Base-by-base conservation (phyloP, 2,113 vertebrate genomes). In the Tenebrosternarchus preto region DNA sequence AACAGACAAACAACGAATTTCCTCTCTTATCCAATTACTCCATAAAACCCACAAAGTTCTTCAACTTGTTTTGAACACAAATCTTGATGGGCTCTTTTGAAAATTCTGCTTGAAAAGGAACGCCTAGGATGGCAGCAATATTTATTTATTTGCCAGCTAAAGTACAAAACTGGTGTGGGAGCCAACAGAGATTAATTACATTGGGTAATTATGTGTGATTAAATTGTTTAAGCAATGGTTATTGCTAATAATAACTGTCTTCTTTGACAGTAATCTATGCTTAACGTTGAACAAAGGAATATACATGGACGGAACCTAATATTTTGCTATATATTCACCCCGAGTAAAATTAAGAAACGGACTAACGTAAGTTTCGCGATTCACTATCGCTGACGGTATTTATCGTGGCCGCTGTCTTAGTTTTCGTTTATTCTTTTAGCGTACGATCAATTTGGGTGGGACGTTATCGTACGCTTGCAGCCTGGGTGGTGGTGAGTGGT, bases 401-500 rank as follows among this genome's bases (percentile, higher is more conserved):
- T 59, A 1, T 0, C 3, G 6, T 11, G n/a, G 20, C n/a, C 16
- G 17, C 31, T 1, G 20, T 4, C 2, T 3, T 12, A 0, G 0
- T 5, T n/a, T 6, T 15, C 9, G 0, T 17, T n/a, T 66, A 39
- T 70, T 3, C 46, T 73, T 1, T 4, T 57, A 9, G 0, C 70
- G 78, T 73, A 57, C 6, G 15, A 55, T 6, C 7, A 0, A 15
- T 17, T 19, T 73, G 46, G 70, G 71, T n/a, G 83, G 20, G 66
- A 36, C 11, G 78, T 57, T 78, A 67, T 76, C 57, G 43, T 7
- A 7, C 59, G 3, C 29, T 1, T 74, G 4, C 74, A 77, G 50
- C 0, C 17, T 46, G 82, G 60, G 75, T 75, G 70, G 55, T 43
- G 74, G 77, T 73, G 63, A 81, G 75, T 64, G 25, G 31, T 19